These are phyloP conservation scores for Apogon talboti DNA, from an alignment of 2,797 vertebrate species.

Conservation along the genomic window DNA sequence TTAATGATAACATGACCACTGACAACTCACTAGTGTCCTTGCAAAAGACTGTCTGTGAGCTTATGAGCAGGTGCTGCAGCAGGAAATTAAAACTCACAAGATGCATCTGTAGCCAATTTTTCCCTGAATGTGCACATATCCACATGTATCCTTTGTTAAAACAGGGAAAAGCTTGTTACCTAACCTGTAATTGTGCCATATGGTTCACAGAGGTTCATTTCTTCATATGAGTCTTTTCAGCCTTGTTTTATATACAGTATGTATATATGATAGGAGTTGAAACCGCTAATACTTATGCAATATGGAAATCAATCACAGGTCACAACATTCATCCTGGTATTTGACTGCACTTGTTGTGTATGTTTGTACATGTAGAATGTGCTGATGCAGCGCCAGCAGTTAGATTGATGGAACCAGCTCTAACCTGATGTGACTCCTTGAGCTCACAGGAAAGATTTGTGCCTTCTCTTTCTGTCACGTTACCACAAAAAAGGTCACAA, in stretches of 20 bases:
- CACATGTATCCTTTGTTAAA: constrained; percentile 7
- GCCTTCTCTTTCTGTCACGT: constrained; percentile 38
- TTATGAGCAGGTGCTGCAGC: constrained; percentile 24
- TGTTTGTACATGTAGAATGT: constrained; percentile 57
- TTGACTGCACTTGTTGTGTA: not conserved
- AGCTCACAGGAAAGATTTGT: constrained; percentile 44
- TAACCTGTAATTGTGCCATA: not conserved
- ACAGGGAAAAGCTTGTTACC: constrained; percentile 12
- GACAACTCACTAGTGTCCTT: not conserved
- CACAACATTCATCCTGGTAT: constrained; percentile 17
- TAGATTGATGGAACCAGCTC: constrained; percentile 49
- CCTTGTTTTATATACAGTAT: too few species aligned
- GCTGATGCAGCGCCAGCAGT: constrained; percentile 62
- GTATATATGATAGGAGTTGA: not conserved
- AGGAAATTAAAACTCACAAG: constrained; percentile 52
- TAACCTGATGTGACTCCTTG: constrained; percentile 48
- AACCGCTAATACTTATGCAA: constrained; percentile 15
- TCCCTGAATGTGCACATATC: constrained; percentile 9
- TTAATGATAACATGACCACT: not conserved
- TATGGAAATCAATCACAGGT: constrained; percentile 16
- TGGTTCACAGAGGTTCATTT: not conserved
- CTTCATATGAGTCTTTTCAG: not conserved
- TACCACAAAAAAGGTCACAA: constrained; percentile 32
- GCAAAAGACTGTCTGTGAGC: constrained; percentile 20
- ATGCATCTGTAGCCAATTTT: constrained; percentile 39